Evolutionary conservation across 2,113 vertebrate genomes (phyloP), one percentile per base, ranked within the genome.

Genomic region (Sturnira hondurensis): DNA sequence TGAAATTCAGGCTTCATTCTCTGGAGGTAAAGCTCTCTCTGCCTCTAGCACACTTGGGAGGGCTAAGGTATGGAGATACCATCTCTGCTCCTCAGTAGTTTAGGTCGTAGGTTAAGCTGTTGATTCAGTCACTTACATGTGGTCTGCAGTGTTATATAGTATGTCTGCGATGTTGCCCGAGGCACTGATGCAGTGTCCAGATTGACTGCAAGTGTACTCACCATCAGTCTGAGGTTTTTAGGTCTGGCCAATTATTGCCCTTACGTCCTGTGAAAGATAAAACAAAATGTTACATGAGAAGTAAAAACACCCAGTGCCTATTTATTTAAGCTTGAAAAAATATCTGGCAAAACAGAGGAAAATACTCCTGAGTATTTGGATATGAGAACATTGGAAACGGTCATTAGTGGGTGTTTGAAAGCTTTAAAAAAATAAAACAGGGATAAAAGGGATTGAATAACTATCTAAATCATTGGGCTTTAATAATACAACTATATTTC

Each of bases 401-500:
- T 78, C 56, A 38, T 67, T 82, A 77, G 16, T 73, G 17, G 15
- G 41, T 88, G 19, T 77, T 41, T 78, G 41, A 83, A 92, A 86
- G 3, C 2, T 82, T 74, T 85, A 31, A 71, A 65, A 70, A 89
- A 86, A 80, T 61, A 14, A 58, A 81, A 93, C 70, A 73, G 31
- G 24, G 6, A 31, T 87, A 80, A 90, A 86, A 83, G 22, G 58
- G 58, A 76, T 4, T 61, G 52, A 78, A 61, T 67, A 56, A 4
- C 38, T 61, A 15, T 89, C 17, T 70, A 92, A 83, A 43, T 94
- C 43, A 86, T 6, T 81, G 45, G 36, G 73, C 20, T 92, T 89
- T 33, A 89, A 54, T 65, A 67, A 80, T 54, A 85, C 80, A 95
- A 83, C 63, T 63, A 87, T 65, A 86, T 91, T 88, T 63, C 61